phyloP scores from a whole-genome alignment of 2,113 vertebrate species.

The Mustela lutreola region DNA sequence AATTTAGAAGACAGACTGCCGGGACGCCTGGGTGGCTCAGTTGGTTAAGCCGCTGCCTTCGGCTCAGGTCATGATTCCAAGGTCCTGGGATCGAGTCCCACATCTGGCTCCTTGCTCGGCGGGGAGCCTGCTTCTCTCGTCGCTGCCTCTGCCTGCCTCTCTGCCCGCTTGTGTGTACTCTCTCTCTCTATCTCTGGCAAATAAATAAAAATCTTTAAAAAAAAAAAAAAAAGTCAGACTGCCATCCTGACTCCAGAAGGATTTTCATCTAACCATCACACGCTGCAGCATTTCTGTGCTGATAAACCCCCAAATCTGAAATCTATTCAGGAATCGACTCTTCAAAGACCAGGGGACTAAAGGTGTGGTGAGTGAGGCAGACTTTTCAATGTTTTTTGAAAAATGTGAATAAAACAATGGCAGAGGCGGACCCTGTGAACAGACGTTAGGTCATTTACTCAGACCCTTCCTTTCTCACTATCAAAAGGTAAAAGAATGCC shows the following conservation, averaged over 20 bases:
- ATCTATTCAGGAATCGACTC: not conserved
- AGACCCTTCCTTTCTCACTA: not conserved
- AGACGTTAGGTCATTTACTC: not conserved
- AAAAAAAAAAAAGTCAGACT: not conserved
- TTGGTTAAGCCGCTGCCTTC: too few species aligned
- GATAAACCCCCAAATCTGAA: not conserved
- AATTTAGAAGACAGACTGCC: not conserved
- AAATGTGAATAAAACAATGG: not conserved
- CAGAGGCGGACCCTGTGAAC: not conserved
- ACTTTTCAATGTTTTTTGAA: not conserved
- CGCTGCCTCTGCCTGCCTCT: too few species aligned
- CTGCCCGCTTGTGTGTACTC: too few species aligned
- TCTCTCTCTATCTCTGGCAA: too few species aligned
- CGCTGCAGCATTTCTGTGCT: fast-evolving
- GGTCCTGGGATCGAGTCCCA: too few species aligned
- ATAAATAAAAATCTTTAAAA: too few species aligned
- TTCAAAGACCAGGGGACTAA: not conserved
- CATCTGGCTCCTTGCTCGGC: too few species aligned
- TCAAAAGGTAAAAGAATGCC: not conserved
- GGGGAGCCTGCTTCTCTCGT: too few species aligned
- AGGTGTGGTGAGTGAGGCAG: not conserved
- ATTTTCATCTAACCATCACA: not conserved
- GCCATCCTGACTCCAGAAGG: not conserved
- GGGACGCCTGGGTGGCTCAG: too few species aligned
- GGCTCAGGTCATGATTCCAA: too few species aligned